Conservation (phyloP, 2,888 invertebrate species). For the Drosophila mercatorum region DNA sequence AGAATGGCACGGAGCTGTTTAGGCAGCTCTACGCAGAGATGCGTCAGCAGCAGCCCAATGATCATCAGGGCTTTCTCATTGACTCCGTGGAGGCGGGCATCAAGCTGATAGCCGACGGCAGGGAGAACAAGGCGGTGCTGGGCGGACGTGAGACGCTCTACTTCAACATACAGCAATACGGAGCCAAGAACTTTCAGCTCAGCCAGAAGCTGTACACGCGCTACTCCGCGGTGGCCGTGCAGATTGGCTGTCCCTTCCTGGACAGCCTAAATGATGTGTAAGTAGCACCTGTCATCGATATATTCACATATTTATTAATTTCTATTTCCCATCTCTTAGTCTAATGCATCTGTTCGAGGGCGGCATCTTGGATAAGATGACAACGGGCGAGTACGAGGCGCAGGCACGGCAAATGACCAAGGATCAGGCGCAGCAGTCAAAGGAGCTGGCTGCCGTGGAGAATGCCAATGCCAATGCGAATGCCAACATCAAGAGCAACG, state of each 20-base stretch:
- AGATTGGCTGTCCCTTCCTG: slow-evolving; percentile 90
- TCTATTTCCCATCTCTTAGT: slow-evolving; percentile 82
- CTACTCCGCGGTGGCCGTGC: slow-evolving; percentile 91
- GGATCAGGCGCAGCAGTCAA: slow-evolving; percentile 55
- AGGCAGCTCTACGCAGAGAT: slow-evolving; percentile 89
- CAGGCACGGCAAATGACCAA: slow-evolving; percentile 86
- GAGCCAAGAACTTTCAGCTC: slow-evolving; percentile 87
- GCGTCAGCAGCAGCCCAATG: slow-evolving; percentile 85
- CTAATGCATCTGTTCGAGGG: slow-evolving; percentile 91
- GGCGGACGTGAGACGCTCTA: slow-evolving; percentile 91
- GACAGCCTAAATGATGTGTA: slow-evolving; percentile 91
- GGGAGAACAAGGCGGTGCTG: slow-evolving; percentile 87
- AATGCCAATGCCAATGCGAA: slow-evolving; percentile 62
- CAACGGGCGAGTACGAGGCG: slow-evolving; percentile 90
- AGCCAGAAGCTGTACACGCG: slow-evolving; percentile 91
- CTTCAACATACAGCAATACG: slow-evolving; percentile 91
- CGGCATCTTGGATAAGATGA: slow-evolving; percentile 91
- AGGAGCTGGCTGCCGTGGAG: slow-evolving; percentile 44
- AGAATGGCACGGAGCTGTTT: slow-evolving; percentile 92
- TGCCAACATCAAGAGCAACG: slow-evolving; percentile 49
- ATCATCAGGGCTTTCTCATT: slow-evolving; percentile 86
- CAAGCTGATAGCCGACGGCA: slow-evolving; percentile 87
- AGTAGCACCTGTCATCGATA: slow-evolving; percentile 43
- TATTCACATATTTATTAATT: too few species aligned
- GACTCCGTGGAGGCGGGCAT: slow-evolving; percentile 90